A percentile compares a stretch with the other conserved stretches of the same genome.
Conservation (phyloP, 2,113 vertebrate species). For the Heterocephalus glaber region DNA sequence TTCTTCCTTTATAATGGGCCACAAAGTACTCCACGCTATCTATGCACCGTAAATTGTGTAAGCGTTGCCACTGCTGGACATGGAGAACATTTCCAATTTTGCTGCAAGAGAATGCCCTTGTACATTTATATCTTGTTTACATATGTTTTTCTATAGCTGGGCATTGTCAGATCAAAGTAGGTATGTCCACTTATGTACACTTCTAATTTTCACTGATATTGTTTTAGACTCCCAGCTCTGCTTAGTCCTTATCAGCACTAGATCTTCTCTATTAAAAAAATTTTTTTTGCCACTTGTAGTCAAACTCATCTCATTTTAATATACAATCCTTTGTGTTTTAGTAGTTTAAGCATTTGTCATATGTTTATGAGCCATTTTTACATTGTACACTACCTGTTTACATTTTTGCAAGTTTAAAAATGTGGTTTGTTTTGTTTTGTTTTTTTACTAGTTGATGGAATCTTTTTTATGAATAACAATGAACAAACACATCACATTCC, state of each 20-base stretch:
- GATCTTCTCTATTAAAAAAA: not conserved
- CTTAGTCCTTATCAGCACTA: not conserved
- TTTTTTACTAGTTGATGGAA: not conserved
- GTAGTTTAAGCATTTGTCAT: not conserved
- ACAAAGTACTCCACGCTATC: not conserved
- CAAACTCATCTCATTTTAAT: not conserved
- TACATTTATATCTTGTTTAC: too few relatives aligned
- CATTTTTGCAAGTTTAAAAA: not conserved
- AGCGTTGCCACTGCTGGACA: not conserved
- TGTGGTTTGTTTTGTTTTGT: not conserved
- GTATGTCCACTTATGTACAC: not conserved
- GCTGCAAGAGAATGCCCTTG: not conserved
- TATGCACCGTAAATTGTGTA: not conserved
- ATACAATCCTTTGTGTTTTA: not conserved
- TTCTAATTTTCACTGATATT: not conserved
- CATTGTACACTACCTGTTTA: slow-evolving; percentile 1
- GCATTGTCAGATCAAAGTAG: not conserved
- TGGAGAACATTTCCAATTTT: not conserved
- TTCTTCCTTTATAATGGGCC: slow-evolving; percentile 16
- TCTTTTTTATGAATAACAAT: not conserved
- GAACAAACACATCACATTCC: not conserved
- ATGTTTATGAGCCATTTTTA: not conserved
- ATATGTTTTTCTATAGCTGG: not conserved
- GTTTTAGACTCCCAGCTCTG: not conserved
- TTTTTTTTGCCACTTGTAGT: not conserved